Evolutionary conservation across 2,797 vertebrate species (phyloP), one percentile per base, ranked within the genome.

Genomic region (Chrysocyon brachyurus): DNA sequence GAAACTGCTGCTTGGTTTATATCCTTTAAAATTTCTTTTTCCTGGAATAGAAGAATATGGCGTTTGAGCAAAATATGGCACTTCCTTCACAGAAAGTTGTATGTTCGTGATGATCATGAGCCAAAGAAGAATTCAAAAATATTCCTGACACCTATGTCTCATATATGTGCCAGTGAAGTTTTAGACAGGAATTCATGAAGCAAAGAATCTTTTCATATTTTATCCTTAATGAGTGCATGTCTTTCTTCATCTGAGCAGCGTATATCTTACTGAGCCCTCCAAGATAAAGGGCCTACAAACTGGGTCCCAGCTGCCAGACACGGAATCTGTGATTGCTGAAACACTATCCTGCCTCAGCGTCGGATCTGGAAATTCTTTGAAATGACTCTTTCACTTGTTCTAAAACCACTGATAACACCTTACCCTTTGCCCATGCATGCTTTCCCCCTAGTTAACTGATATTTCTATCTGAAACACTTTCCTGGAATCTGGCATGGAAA

Each of bases 41-140:
- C 64, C 93, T 89, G 79, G 70, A 97, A 93, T 87, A 97, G 93
- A 96, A 95, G 63, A 78, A 75, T 85, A 87, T 94, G 90, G 78
- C 14, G 3, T 95, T 92, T 89, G 85, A 92, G 49, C 40, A 96
- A 96, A 97, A 87, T 90, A 86, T 95, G 95, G 66, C 83, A 92
- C 82, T 97, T 97, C 54, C 52, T 97, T 94, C 90, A 88, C 26
- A 92, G 95, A 96, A 96, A 87, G 83, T 87, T 97, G 79, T 96
- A 87, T 97, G 91, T 92, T 93, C 89, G 68, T 97, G 90, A 95
- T 88, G 92, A 97, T 64, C 40, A 78, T 19, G 77, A 95, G 90
- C 95, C 96, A 96, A 92, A 97, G 57, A 92, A 94, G 89, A 92
- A 31, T 96, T 97, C 75, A 94, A 96, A 97, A 97, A 90, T 96